A percentile compares a stretch with the other conserved stretches of the same genome.
Conservation (phyloP, 1,140 invertebrate species). For the Ceratosolen fusciceps region DNA sequence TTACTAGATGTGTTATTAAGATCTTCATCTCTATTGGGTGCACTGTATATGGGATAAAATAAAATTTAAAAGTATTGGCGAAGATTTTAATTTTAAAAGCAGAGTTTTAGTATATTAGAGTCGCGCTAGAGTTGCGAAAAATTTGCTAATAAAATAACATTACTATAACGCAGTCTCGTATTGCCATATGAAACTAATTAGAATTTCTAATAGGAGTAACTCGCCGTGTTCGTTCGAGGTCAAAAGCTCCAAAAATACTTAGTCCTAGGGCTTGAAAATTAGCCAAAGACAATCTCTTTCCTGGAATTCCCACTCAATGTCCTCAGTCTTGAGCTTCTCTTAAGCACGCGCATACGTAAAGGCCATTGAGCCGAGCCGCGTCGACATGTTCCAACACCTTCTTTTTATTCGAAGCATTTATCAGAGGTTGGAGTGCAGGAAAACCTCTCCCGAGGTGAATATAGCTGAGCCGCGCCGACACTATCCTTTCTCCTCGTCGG, state of each 20-base stretch:
- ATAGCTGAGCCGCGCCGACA: neutral
- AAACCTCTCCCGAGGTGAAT: conserved; percentile 13
- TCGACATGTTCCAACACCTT: neutral
- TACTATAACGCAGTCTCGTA: no score
- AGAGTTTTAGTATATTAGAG: no score
- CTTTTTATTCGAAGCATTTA: conserved; percentile 25
- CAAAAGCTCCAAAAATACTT: neutral
- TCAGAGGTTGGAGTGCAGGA: neutral
- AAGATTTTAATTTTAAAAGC: no score
- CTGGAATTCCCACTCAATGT: neutral
- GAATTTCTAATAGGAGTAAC: no score
- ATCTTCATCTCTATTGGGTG: no score
- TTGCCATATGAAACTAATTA: no score
- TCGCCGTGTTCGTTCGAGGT: neutral
- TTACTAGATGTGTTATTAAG: no score
- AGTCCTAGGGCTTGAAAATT: conserved; percentile 3
- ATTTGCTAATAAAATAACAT: no score
- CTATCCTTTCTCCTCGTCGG: neutral
- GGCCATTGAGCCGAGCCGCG: neutral
- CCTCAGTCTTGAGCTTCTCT: neutral
- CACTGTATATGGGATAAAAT: no score
- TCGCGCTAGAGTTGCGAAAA: no score
- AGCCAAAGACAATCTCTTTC: neutral
- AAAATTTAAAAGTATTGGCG: no score
- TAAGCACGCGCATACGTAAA: neutral